A percentile compares a stretch with the other conserved stretches of the same genome.
These are phyloP conservation scores for Dolichoris vasculosae DNA, from an alignment of 1,140 invertebrate genomes.

Conservation along the genomic window DNA sequence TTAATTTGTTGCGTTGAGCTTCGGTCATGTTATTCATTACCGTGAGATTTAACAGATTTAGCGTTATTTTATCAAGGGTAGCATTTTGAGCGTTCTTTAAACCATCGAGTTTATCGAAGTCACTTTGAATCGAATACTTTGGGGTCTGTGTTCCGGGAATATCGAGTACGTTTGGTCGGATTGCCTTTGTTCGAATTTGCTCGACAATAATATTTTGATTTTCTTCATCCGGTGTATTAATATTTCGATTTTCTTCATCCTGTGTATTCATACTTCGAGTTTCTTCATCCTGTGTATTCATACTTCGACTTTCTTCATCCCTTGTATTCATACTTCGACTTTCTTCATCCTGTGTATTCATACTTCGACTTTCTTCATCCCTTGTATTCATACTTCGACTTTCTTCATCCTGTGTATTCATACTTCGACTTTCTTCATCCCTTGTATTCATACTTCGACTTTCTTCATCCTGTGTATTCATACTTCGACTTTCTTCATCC, in stretches of 20 bases:
- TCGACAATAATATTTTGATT: slow-evolving; percentile 32
- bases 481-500: slow-evolving; percentile 35
- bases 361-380: slow-evolving; percentile 35
- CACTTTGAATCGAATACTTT: not conserved
- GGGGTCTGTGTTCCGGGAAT: slow-evolving; percentile 45
- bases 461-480: too few relatives aligned
- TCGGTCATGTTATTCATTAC: slow-evolving; percentile 63
- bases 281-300: slow-evolving; percentile 6
- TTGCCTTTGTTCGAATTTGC: slow-evolving; percentile 50
- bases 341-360: too few relatives aligned
- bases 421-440: slow-evolving; percentile 35
- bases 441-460: slow-evolving; percentile 27
- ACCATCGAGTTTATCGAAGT: slow-evolving; percentile 16
- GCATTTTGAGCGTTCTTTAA: not conserved
- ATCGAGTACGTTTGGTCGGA: slow-evolving; percentile 61
- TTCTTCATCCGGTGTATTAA: not conserved
- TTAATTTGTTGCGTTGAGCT: slow-evolving; percentile 60
- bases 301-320: slow-evolving; percentile 35
- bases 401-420: too few relatives aligned
- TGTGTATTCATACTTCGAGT: too few relatives aligned
- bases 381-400: slow-evolving; percentile 27
- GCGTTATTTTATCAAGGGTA: not conserved
- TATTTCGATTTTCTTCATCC: slow-evolving; percentile 35
- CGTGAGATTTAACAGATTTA: slow-evolving; percentile 45
- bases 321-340: slow-evolving; percentile 27